Percentiles rank a stretch among this genome's conserved stretches.
phyloP scores from a whole-genome alignment of 2,888 invertebrate genomes.

The Meteorus colon region DNA sequence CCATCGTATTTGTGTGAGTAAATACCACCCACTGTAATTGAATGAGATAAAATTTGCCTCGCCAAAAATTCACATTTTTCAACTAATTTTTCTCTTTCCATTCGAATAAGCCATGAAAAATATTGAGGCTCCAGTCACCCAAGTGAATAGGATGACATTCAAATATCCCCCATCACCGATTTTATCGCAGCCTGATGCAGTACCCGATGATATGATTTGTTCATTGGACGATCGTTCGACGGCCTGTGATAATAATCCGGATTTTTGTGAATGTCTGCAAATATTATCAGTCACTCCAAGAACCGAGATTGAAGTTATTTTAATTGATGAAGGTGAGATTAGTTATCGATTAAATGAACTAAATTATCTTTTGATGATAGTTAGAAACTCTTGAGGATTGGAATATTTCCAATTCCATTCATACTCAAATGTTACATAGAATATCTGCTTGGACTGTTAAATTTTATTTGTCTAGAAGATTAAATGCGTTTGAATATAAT shows the following conservation, averaged over 20 bases:
- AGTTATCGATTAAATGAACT: neutral
- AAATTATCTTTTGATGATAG: neutral
- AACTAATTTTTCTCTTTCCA: neutral
- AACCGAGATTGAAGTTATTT: slow-evolving; percentile 76
- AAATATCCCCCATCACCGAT: slow-evolving; percentile 77
- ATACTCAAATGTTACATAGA: no score
- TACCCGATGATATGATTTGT: slow-evolving; percentile 55
- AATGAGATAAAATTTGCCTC: neutral
- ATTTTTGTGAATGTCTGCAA: slow-evolving; percentile 77
- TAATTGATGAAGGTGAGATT: slow-evolving; percentile 78
- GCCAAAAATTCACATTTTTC: neutral
- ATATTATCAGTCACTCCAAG: slow-evolving; percentile 74
- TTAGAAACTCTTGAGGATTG: no score
- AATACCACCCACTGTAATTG: slow-evolving; percentile 17
- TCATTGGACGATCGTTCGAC: slow-evolving; percentile 66
- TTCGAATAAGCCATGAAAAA: slow-evolving; percentile 46
- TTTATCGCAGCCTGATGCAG: slow-evolving; percentile 75
- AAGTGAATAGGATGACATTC: slow-evolving; percentile 79
- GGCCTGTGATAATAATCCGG: slow-evolving; percentile 52
- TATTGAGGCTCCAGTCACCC: slow-evolving; percentile 65
- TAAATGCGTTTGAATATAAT: slow-evolving; percentile 11
- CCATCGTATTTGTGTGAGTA: slow-evolving; percentile 75
- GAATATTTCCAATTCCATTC: no score
- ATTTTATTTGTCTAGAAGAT: slow-evolving; percentile 7
- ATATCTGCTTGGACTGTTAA: neutral